Evolutionary conservation across 2,797 vertebrate species (phyloP).

Genomic region (Propithecus deckenii): DNA sequence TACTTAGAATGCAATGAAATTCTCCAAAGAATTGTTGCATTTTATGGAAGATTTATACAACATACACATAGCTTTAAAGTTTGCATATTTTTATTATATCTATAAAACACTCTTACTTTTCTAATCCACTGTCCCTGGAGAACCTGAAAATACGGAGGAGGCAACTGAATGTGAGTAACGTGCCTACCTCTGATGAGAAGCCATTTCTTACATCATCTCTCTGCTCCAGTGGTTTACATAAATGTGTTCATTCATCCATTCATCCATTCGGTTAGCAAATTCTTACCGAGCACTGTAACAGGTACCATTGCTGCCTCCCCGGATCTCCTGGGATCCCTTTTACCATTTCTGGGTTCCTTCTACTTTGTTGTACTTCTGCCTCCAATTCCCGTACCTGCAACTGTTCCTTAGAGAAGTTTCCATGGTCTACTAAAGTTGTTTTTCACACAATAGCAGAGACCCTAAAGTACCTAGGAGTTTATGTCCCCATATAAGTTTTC

Average conservation of each 20-base stretch:
- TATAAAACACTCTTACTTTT: conserved; percentile 1
- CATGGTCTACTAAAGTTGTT: not conserved
- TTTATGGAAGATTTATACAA: conserved; percentile 55
- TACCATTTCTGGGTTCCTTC: not conserved
- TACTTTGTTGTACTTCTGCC: not conserved
- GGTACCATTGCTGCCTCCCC: not conserved
- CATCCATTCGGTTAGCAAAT: not conserved
- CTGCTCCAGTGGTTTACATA: not conserved
- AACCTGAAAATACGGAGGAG: not conserved
- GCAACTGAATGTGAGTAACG: not conserved
- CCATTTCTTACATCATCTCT: not conserved
- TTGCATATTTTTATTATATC: not conserved
- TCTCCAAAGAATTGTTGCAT: conserved; percentile 62
- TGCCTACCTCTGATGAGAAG: not conserved
- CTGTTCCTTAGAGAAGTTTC: not conserved
- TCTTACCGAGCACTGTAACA: not conserved
- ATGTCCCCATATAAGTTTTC: not conserved
- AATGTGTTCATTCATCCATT: not conserved
- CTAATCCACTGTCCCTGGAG: not conserved
- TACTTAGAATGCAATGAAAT: conserved; percentile 53
- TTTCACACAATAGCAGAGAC: not conserved
- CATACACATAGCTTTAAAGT: conserved; percentile 2
- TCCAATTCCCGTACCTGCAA: not conserved
- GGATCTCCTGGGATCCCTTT: not conserved
- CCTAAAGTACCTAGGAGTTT: not conserved